Evolutionary conservation across 2,113 vertebrate species (phyloP).

Genomic region (Esox niger): DNA sequence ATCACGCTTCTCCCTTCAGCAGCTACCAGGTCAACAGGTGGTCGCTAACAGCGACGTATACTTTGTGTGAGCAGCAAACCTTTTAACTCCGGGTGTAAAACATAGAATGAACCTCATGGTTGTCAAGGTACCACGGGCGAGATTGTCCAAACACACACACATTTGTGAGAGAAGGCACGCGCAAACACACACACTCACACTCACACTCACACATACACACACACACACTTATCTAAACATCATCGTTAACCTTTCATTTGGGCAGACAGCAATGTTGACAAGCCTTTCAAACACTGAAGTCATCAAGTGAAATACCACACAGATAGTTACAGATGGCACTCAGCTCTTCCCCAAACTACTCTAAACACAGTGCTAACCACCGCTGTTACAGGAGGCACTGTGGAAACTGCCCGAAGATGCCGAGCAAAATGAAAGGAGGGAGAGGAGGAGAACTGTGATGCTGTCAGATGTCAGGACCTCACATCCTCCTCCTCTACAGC

Average conservation of each 20-base stretch:
- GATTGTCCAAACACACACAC: background rate
- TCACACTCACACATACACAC: slow-evolving; percentile 2
- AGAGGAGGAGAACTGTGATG: slow-evolving; percentile 21
- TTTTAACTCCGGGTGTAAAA: no score
- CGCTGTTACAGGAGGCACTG: background rate
- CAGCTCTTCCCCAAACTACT: background rate
- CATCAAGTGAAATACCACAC: background rate
- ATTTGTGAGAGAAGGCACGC: background rate
- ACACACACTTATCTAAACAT: background rate
- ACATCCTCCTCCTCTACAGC: background rate
- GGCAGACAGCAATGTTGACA: no score
- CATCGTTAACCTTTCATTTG: no score
- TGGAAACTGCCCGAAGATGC: background rate
- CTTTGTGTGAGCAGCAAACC: no score
- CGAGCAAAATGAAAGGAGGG: background rate
- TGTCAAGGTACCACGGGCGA: no score
- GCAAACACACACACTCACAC: slow-evolving; percentile 10
- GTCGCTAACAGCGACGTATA: no score
- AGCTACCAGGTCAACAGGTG: no score
- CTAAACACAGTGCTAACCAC: background rate
- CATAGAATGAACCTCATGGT: no score
- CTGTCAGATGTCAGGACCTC: slow-evolving; percentile 3
- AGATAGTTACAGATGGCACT: background rate
- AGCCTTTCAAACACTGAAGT: no score
- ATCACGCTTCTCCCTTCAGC: no score